phyloP scores from a whole-genome alignment of 1,140 invertebrate genomes.

The Hylyphantes graminicola region DNA sequence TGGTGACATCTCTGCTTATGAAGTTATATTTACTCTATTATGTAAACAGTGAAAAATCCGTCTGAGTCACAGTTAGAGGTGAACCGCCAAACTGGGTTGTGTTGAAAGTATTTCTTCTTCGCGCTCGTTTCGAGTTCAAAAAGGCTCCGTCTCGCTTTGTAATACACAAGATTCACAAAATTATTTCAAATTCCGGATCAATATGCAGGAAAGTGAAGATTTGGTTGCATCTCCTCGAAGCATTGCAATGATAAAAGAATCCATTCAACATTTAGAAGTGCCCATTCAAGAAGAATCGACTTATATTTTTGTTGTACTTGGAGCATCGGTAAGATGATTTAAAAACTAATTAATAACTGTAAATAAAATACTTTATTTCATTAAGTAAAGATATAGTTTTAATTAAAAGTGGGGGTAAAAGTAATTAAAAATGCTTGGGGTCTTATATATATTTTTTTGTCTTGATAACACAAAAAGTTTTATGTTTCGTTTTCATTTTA shows the following conservation, averaged over 20 bases:
- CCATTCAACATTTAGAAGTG: slow-evolving; percentile 34
- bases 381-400: neutral
- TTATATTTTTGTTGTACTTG: slow-evolving; percentile 69
- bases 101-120: slow-evolving; percentile 36
- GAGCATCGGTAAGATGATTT: slow-evolving; percentile 66
- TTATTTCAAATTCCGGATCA: neutral
- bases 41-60: too few species aligned
- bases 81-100: slow-evolving; percentile 50
- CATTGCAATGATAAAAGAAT: slow-evolving; percentile 47
- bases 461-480: neutral
- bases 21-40: too few species aligned
- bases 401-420: neutral
- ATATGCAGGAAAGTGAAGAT: slow-evolving; percentile 1
- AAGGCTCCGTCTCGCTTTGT: slow-evolving; percentile 13
- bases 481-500: too few species aligned
- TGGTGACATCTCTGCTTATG: too few species aligned
- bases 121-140: slow-evolving; percentile 45
- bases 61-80: too few species aligned
- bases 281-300: slow-evolving; percentile 12
- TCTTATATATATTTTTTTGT: neutral
- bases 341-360: neutral
- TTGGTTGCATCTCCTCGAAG: slow-evolving; percentile 39
- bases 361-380: neutral
- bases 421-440: neutral
- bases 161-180: neutral